Percentiles rank a stretch among this genome's conserved stretches.
These are phyloP conservation scores for Neoitamus cyanurus DNA, from an alignment of 2,888 invertebrate genomes.

Conservation along the genomic window DNA sequence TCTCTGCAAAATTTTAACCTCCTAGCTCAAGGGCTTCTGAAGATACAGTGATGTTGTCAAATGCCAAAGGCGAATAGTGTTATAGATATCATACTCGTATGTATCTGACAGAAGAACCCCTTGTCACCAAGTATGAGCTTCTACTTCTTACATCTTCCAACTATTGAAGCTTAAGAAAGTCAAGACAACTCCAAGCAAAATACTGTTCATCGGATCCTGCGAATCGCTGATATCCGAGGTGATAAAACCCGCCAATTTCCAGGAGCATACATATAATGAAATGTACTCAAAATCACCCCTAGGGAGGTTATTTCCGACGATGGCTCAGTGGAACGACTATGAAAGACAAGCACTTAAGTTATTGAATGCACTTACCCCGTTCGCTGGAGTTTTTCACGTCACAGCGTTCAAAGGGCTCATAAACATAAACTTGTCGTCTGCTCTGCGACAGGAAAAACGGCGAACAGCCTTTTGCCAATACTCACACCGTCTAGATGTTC, in stretches of 20 bases:
- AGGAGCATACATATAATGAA: not conserved
- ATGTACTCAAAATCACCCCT: not conserved
- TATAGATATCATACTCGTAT: too few species aligned
- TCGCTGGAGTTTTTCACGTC: conserved; percentile 4
- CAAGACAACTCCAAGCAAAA: not conserved
- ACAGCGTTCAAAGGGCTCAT: conserved; percentile 7
- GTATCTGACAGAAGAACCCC: too few species aligned
- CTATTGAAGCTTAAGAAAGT: not conserved
- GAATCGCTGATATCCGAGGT: not conserved
- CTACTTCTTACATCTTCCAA: not conserved
- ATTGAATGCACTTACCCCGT: conserved; percentile 19
- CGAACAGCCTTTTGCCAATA: not conserved
- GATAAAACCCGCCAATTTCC: not conserved
- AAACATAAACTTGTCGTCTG: conserved; percentile 21
- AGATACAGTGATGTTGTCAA: too few species aligned
- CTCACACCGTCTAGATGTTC: not conserved
- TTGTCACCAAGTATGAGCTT: too few species aligned
- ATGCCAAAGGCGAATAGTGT: too few species aligned
- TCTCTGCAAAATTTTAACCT: too few species aligned
- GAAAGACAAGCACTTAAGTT: conserved; percentile 33
- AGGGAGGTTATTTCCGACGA: not conserved
- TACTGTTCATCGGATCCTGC: not conserved
- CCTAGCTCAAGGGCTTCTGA: too few species aligned
- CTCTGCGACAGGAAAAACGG: not conserved
- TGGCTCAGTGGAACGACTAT: not conserved